Percentiles rank a stretch among this genome's conserved stretches.
Conservation (phyloP, 1,140 invertebrate genomes). For the Penaeus vannamei region DNA sequence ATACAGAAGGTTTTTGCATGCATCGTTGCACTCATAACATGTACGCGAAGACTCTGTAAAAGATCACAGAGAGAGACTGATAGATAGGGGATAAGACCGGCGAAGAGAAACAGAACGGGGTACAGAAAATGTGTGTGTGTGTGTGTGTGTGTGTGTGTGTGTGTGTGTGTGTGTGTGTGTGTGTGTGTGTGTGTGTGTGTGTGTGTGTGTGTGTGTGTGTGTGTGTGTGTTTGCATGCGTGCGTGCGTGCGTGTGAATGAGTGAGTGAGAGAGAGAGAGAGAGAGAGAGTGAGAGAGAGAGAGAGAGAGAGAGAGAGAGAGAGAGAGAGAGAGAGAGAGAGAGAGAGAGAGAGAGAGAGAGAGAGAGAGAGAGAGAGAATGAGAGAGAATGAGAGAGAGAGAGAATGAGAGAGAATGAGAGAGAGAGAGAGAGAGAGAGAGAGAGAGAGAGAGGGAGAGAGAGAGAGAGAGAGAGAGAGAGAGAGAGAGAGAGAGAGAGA, state of each 20-base stretch:
- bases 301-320: not conserved
- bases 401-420: not conserved
- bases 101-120: too few relatives aligned
- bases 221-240: conserved; percentile 24
- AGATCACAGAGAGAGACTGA: too few relatives aligned
- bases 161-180: too few relatives aligned
- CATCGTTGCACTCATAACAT: too few relatives aligned
- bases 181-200: too few relatives aligned
- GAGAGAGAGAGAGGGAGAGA: not conserved
- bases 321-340: conserved; percentile 3
- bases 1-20: too few relatives aligned
- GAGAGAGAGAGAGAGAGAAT: not conserved
- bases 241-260: conserved; percentile 7
- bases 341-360: not conserved
- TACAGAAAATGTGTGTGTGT: too few relatives aligned
- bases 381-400: not conserved
- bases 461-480: not conserved
- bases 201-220: conserved; percentile 21
- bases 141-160: too few relatives aligned
- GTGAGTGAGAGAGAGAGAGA: not conserved
- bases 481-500: too few relatives aligned
- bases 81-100: too few relatives aligned
- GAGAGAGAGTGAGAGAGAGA: not conserved
- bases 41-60: too few relatives aligned
- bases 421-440: conserved; percentile 23